These are phyloP conservation scores for Clivina fossor DNA, from an alignment of 2,888 invertebrate genomes.

Conservation along the genomic window DNA sequence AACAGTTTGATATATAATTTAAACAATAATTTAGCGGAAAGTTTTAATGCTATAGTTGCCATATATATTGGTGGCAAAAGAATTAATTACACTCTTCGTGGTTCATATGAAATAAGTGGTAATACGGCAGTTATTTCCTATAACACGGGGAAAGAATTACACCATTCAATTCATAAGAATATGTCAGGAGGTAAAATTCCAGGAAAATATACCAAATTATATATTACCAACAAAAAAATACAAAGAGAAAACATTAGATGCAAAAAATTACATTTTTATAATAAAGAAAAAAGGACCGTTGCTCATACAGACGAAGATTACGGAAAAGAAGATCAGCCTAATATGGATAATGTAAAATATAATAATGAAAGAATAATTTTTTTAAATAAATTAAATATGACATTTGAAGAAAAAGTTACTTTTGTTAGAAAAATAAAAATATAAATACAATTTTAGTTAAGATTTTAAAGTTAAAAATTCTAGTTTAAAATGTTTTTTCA, in stretches of 20 bases:
- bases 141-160: conserved; percentile 6
- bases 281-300: not conserved
- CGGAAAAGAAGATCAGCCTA: conserved; percentile 5
- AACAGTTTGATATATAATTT: conserved; percentile 26
- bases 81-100: too few relatives aligned
- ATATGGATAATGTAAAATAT: conserved; percentile 5
- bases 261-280: not conserved
- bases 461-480: too few relatives aligned
- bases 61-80: conserved; percentile 24
- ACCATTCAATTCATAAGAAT: not conserved
- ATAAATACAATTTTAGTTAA: too few relatives aligned
- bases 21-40: conserved; percentile 21
- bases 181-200: not conserved
- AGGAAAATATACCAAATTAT: conserved; percentile 1
- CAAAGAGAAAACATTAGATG: not conserved
- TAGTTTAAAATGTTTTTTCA: too few relatives aligned
- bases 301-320: conserved; percentile 12
- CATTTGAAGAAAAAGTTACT: too few relatives aligned
- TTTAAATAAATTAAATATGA: conserved; percentile 12
- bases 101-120: conserved; percentile 17
- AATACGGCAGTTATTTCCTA: conserved; percentile 15
- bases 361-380: conserved; percentile 6
- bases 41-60: conserved; percentile 17
- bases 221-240: not conserved
- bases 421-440: too few relatives aligned